Evolutionary conservation across 2,888 invertebrate genomes (phyloP), one percentile per base, ranked within the genome.

Genomic region (Drosophila pegasa): DNA sequence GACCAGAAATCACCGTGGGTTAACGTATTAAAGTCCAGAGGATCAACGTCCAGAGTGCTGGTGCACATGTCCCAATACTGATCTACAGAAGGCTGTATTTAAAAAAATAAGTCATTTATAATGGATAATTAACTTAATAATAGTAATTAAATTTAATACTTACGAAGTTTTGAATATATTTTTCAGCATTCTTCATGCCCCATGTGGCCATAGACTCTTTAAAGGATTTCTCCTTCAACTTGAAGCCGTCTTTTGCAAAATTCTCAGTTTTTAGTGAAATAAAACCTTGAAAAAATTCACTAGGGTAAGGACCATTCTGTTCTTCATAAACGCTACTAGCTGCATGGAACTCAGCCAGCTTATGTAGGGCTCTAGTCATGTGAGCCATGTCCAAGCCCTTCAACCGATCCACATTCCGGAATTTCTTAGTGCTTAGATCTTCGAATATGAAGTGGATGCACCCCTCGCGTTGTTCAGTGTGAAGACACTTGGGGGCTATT

Each of bases 1-100:
- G 87, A 80, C 92, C 91, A 91, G 48, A 90, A 90, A 63, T 91
- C 91, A 0, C 91, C 90, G 60, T 91, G 91, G 47, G 70, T 91
- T 0, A 91, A 61, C 0, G 90, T 90, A 62, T 88, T 83, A 18
- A 91, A 90, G 0, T 74, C 79, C n/a, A 63, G 50, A 0, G 77
- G 61, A 58, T 82, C 66, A 4, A 58, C 38, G 0, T 87, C 55
- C 10, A 84, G 6, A 2, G 78, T 51, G 25, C 58, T 63, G 0
- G 51, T 0, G 2, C 64, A 54, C 20, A 71, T 76, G 0, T 75
- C 70, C 78, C 76, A 81, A 63, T 59, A 88, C 52, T 90, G 84
- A 0, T 89, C 81, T 3, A 16, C 16, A 14, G 73, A 72, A 8
- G 90, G 89, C 89, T 88, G 33, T 12, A 16, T 16, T 40, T 10